Evolutionary conservation across 2,113 vertebrate genomes (phyloP).

Genomic region (Gallinago paraguaiae): DNA sequence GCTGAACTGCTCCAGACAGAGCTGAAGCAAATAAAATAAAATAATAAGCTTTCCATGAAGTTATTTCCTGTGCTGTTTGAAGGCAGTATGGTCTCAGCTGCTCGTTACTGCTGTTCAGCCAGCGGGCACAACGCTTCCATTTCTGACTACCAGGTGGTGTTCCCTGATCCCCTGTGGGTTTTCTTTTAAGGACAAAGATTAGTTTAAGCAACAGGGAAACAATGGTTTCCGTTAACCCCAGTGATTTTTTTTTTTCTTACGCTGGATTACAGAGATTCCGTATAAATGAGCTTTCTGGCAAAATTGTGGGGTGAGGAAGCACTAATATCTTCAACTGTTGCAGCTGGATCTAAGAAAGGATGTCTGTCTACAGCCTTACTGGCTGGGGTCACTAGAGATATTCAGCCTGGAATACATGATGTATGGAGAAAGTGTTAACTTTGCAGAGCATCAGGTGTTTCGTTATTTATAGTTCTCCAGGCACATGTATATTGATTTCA

Average conservation of each 20-base stretch:
- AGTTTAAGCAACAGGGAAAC: background rate
- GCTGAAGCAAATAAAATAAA: background rate
- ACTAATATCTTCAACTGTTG: background rate
- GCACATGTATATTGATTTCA: background rate
- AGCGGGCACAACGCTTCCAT: background rate
- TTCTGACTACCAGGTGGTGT: conserved; percentile 19
- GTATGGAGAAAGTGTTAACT: background rate
- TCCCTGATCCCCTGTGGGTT: background rate
- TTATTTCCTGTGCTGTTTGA: conserved; percentile 26
- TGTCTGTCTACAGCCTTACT: background rate
- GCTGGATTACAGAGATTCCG: background rate
- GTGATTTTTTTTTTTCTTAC: background rate
- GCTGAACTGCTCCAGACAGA: conserved; percentile 12
- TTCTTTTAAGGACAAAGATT: background rate
- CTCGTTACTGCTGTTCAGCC: background rate
- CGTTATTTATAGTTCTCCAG: conserved; percentile 21
- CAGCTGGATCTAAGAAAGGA: conserved; percentile 11
- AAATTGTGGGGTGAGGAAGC: background rate
- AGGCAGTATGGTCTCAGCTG: background rate
- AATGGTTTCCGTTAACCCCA: background rate
- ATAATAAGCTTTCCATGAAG: background rate
- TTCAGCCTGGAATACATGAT: background rate
- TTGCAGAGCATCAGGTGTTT: conserved; percentile 22
- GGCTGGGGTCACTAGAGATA: background rate
- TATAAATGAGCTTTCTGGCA: background rate